Evolutionary conservation across 2,888 invertebrate genomes (phyloP).

Genomic region (Agriopis leucophaearia): DNA sequence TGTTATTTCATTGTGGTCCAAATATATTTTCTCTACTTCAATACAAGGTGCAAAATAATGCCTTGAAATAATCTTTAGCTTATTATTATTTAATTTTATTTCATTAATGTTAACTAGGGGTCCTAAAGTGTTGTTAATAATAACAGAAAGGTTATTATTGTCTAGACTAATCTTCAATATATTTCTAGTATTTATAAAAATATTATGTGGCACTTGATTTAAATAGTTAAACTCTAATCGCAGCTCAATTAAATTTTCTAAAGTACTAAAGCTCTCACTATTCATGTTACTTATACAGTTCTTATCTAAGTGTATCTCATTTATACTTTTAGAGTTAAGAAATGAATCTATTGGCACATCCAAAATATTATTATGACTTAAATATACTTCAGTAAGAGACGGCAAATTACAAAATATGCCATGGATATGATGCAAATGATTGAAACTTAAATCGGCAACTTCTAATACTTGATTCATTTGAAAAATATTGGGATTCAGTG

Average conservation of each 20-base stretch:
- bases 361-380: conserved; percentile 95
- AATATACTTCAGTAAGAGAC: conserved; percentile 91
- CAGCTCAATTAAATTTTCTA: conserved; percentile 92
- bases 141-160: conserved; percentile 92
- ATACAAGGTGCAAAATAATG: conserved; percentile 92
- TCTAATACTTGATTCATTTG: conserved; percentile 91
- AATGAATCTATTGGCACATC: conserved; percentile 95
- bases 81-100: conserved; percentile 94
- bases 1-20: conserved; percentile 94
- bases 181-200: conserved; percentile 91
- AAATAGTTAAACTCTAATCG: conserved; percentile 95
- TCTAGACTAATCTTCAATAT: conserved; percentile 93
- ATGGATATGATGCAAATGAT: conserved; percentile 95
- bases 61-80: conserved; percentile 90
- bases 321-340: conserved; percentile 91
- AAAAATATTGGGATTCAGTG: conserved; percentile 92
- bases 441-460: conserved; percentile 94
- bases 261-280: conserved; percentile 91
- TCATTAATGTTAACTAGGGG: conserved; percentile 91
- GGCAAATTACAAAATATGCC: conserved; percentile 94
- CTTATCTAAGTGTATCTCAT: conserved; percentile 93
- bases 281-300: conserved; percentile 94
- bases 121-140: conserved; percentile 92
- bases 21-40: conserved; percentile 92
- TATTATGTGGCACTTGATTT: conserved; percentile 91